A percentile compares a stretch with the other conserved stretches of the same genome.
Evolutionary conservation across 2,113 vertebrate species (phyloP).

Genomic region (Thermophis baileyi): DNA sequence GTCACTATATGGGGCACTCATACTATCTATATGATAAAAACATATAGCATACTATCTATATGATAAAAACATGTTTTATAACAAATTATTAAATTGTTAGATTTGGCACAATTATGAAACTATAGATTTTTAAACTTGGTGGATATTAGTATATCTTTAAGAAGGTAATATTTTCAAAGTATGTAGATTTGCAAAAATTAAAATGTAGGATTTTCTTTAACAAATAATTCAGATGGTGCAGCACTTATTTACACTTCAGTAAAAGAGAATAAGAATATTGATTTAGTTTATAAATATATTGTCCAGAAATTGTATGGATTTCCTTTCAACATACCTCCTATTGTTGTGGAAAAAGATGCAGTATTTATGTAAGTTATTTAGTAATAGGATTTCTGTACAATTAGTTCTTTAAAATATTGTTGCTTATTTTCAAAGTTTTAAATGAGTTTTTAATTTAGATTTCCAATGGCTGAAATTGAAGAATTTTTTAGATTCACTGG

Average conservation of each 20-base stretch:
- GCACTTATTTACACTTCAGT: conserved; percentile 97
- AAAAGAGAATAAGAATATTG: conserved; percentile 98
- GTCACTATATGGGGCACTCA: neutral
- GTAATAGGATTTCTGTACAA: neutral
- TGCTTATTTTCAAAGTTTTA: neutral
- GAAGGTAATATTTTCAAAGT: neutral
- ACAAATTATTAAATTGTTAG: neutral
- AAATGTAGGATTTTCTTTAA: conserved; percentile 74
- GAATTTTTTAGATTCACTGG: neutral
- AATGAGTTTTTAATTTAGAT: neutral
- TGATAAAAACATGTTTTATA: neutral
- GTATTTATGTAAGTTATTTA: conserved; percentile 90
- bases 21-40: neutral
- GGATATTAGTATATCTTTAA: neutral
- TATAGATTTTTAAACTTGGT: neutral
- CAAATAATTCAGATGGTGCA: conserved; percentile 83
- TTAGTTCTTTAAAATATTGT: neutral
- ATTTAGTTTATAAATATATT: conserved; percentile 97
- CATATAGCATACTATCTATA: neutral
- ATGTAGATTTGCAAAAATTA: neutral
- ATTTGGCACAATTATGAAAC: neutral
- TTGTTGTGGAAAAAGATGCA: conserved; percentile 96
- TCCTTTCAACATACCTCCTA: conserved; percentile 87
- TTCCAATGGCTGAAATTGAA: neutral
- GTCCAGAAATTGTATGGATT: conserved; percentile 97